phyloP scores from a whole-genome alignment of 2,797 vertebrate species.

The Acanthornis magna region DNA sequence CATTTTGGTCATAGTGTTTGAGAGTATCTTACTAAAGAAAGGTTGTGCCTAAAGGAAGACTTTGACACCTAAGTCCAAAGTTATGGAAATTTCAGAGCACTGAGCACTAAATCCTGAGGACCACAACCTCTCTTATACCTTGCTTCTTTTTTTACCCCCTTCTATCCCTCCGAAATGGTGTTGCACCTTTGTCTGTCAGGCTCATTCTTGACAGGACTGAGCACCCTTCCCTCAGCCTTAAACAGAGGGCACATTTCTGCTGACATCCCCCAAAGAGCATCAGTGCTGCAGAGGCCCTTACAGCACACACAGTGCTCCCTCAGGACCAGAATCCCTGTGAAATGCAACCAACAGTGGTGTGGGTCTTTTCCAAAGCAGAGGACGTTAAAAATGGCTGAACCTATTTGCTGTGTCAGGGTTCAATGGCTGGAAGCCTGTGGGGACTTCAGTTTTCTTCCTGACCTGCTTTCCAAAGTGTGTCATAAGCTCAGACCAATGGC shows the following conservation, averaged over 20 bases:
- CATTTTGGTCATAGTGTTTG: neutral
- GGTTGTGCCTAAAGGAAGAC: neutral
- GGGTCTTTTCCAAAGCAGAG: neutral
- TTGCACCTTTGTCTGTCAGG: neutral
- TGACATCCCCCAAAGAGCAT: neutral
- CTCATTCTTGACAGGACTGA: neutral
- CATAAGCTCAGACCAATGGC: neutral
- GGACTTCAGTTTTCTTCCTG: neutral
- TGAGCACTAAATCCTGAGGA: neutral
- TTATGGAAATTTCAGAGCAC: neutral
- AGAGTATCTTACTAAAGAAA: neutral
- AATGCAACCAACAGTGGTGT: neutral
- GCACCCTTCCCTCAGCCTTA: neutral
- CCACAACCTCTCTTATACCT: neutral
- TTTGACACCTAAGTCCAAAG: neutral
- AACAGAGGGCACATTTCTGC: neutral
- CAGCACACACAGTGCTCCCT: accelerated
- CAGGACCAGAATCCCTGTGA: neutral
- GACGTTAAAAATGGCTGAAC: neutral
- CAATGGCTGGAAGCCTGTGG: neutral
- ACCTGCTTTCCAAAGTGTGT: neutral
- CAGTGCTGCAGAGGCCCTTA: neutral
- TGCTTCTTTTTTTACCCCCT: neutral
- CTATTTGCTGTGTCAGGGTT: neutral
- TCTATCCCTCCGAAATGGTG: neutral